Base-by-base conservation (phyloP, 2,113 vertebrate genomes). In the Emydura subglobosa region DNA sequence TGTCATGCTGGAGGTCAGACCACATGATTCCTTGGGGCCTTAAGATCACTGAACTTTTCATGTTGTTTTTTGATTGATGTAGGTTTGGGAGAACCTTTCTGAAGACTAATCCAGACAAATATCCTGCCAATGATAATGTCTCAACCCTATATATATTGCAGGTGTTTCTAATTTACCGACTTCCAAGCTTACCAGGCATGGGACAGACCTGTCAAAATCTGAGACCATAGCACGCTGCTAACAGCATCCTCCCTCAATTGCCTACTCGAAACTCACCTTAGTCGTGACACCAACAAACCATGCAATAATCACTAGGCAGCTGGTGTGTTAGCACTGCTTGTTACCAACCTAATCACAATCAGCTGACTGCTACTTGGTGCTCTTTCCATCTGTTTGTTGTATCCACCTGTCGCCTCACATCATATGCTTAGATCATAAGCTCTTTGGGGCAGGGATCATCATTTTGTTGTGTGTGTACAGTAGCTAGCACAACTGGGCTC, bases 261-360 rank as follows among this genome's bases (percentile, higher is more conserved):
- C 95, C 94, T 96, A 95, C 97, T 97, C 96, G 94, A 97, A 96
- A 94, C 79, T 96, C 96, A 97, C 96, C 96, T 97, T 94, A 91
- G 83, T 94, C 21, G 87, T 95, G 96, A 96, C 96, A 96, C n/a
- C 89, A 96, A 83, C 91, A 87, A 95, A 95, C 88, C 88, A 72
- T 85, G 91, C 94, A 96, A 94, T 90, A 90, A 94, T 95, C 95
- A 90, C 0, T 93, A 96, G 94, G 93, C 93, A 94, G 93, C 90
- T 79, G 54, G 86, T 92, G 61, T 96, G 96, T 95, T 95, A 92
- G 86, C 87, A 57, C 95, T 95, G 95, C 96, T 96, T 91, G 93
- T 94, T 97, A 94, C 82, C n/a, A 59, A 95, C 91, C 50, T 94
- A 95, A 92, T 94, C 84, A 91, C 85, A 92, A 93, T 49, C 84